Percentiles rank a stretch among this genome's conserved stretches.
phyloP scores from a whole-genome alignment of 2,113 vertebrate species.

The Heteronetta atricapilla region DNA sequence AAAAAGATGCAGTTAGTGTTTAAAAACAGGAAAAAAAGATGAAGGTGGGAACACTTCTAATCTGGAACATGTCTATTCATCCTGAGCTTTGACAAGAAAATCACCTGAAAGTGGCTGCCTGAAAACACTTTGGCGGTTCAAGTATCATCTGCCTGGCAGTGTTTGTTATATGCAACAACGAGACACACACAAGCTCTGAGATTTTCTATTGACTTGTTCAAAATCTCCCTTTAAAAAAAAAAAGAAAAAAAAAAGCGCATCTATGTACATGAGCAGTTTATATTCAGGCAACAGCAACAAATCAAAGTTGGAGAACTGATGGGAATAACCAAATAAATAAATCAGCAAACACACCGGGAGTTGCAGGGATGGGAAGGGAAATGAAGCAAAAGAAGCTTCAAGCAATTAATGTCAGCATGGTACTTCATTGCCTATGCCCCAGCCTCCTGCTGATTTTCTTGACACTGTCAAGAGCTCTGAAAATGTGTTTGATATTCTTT shows the following conservation, averaged over 20 bases:
- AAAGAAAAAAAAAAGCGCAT: not conserved
- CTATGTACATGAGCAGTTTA: not conserved
- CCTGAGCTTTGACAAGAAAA: not conserved
- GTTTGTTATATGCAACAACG: not conserved
- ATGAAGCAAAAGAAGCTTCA: not conserved
- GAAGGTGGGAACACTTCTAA: not conserved
- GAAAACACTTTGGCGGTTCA: not conserved
- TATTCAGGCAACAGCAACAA: not conserved
- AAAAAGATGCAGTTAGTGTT: not conserved
- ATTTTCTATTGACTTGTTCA: not conserved
- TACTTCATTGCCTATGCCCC: not conserved
- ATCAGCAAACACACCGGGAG: not conserved
- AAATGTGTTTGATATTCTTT: not conserved
- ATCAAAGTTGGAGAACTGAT: not conserved
- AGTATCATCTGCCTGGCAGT: not conserved
- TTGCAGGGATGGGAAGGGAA: not conserved
- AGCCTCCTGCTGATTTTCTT: not conserved
- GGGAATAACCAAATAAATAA: not conserved
- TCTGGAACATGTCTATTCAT: not conserved
- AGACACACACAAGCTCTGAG: not conserved
- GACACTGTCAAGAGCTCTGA: not conserved
- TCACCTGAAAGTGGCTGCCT: not conserved
- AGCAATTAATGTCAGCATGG: not conserved
- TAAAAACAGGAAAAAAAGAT: not conserved
- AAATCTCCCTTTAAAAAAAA: not conserved